Base-by-base conservation (phyloP, 2,113 vertebrate genomes). In the Martes martes region DNA sequence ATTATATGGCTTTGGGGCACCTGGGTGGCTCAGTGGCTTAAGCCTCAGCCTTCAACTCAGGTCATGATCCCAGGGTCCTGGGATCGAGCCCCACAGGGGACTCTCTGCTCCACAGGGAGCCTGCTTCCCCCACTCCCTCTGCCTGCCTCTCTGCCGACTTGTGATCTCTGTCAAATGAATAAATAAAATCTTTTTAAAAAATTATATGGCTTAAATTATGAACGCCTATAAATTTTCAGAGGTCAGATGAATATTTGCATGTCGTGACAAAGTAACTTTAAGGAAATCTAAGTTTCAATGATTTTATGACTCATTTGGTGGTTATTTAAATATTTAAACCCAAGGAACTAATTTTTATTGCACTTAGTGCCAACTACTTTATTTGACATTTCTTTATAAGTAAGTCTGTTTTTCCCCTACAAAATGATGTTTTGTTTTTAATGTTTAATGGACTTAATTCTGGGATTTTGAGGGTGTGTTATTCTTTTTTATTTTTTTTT, bases 261-360 rank as follows among this genome's bases (percentile, higher is more conserved):
- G 76, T 13, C 31, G 18, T 91, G 45, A 67, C 59, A 69, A 59
- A 92, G 57, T 92, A 91, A 65, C 24, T 74, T 39, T 57, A 85
- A 81, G 73, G 36, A 88, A 94, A 11, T 93, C n/a, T 39, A 42
- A 71, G 69, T 85, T 93, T 96, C 55, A 85, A 28, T 91, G 50
- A 76, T 74, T 96, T 57, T 92, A 0, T 96, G 39, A 85, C n/a
- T 94, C 39, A 91, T 59, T 95, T 91, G 28, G 28, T 95, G 65
- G 28, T 94, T 86, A 81, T 59, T 88, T 96, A 96, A 83, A 55
- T 73, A 79, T 39, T 92, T 97, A 93, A 89, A 94, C 21, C 24
- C 94, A 71, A 28, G 45, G 7, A 81, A 61, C 42, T 91, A 79
- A 76, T 83, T 91, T 95, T 91, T 95, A 63, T 63, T 89, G 50